phyloP scores from a whole-genome alignment of 2,888 invertebrate genomes.

The Epinotia bilunana region DNA sequence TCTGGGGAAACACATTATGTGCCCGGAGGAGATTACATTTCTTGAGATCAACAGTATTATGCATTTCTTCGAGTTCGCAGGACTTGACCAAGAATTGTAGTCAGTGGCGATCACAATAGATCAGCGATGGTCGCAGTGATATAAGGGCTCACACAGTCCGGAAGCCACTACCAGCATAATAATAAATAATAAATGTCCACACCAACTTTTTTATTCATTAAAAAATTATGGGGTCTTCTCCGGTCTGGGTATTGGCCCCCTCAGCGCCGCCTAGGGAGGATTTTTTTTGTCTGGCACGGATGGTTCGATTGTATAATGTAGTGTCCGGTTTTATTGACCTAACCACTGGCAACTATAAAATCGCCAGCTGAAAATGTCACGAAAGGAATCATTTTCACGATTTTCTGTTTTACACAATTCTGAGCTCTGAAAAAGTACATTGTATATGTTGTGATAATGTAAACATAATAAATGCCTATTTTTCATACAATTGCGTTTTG shows the following conservation, averaged over 20 bases:
- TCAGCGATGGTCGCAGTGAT: too few relatives aligned
- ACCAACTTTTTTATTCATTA: not conserved
- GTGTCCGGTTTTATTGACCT: conserved; percentile 18
- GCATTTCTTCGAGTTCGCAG: too few relatives aligned
- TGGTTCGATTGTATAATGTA: not conserved
- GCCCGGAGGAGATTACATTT: too few relatives aligned
- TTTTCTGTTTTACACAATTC: conserved; percentile 1
- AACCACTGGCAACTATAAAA: not conserved
- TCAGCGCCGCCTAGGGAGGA: not conserved
- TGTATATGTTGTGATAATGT: conserved; percentile 4
- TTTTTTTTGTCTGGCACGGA: not conserved
- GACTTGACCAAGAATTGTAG: too few relatives aligned
- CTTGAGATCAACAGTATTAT: too few relatives aligned
- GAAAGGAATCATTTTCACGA: not conserved
- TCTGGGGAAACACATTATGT: too few relatives aligned
- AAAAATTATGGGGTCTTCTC: not conserved
- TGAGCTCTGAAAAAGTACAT: not conserved
- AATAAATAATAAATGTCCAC: too few relatives aligned
- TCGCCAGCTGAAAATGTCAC: not conserved
- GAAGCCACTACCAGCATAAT: too few relatives aligned
- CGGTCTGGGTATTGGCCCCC: not conserved
- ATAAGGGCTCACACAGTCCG: too few relatives aligned
- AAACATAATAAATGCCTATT: not conserved
- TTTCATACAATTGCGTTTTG: not conserved
- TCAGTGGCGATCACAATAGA: too few relatives aligned